Evolutionary conservation across 2,797 vertebrate genomes (phyloP).

Genomic region (Tolypeutes matacus): DNA sequence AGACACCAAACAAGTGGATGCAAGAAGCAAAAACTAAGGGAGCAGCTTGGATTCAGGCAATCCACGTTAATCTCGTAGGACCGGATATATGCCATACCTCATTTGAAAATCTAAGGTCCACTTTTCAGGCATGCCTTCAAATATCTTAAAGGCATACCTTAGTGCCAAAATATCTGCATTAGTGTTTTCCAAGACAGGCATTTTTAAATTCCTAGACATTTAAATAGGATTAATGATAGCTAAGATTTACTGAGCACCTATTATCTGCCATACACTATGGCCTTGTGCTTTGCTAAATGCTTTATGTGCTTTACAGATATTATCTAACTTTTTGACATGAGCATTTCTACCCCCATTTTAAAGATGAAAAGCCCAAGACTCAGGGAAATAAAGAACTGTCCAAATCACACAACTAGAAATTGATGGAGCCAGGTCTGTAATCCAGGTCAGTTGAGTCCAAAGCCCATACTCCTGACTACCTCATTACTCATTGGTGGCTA

Average conservation of each 20-base stretch:
- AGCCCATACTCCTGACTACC: background rate
- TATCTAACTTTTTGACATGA: constrained; percentile 23
- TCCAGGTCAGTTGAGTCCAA: background rate
- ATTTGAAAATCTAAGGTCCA: constrained; percentile 5
- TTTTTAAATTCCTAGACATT: constrained; percentile 24
- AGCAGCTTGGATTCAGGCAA: background rate
- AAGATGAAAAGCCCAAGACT: constrained; percentile 40
- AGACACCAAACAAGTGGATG: background rate
- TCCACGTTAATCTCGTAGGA: constrained; percentile 25
- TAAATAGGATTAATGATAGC: constrained; percentile 28
- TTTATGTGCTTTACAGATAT: constrained; percentile 24
- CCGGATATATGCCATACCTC: background rate
- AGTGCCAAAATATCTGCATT: background rate
- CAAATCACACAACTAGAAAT: background rate
- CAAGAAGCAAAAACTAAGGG: background rate
- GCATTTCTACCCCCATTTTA: background rate
- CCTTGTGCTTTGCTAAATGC: background rate
- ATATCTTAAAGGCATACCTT: background rate
- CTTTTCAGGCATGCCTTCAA: background rate
- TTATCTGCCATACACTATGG: background rate
- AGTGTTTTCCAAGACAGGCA: constrained; percentile 13
- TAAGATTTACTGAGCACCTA: constrained; percentile 14
- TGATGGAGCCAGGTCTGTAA: background rate
- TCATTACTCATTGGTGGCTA: background rate
- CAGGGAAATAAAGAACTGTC: background rate